A percentile compares a stretch with the other conserved stretches of the same genome.
These are phyloP conservation scores for Microtus richardsoni DNA, from an alignment of 2,113 vertebrate species.

Conservation along the genomic window DNA sequence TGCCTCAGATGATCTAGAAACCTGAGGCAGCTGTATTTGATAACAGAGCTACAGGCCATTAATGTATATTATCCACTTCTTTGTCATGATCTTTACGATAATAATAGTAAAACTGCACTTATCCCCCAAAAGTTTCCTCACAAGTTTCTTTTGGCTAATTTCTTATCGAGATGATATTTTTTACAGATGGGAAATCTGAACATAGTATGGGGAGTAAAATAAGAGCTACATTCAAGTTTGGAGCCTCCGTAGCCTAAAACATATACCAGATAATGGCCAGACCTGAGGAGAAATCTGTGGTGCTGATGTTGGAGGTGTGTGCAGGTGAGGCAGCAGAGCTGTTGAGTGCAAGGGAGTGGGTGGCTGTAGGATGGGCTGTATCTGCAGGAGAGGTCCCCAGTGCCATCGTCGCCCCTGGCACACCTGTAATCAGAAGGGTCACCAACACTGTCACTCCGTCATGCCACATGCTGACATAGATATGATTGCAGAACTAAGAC, in stretches of 20 bases:
- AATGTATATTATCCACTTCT: background rate
- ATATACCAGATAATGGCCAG: background rate
- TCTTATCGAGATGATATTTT: background rate
- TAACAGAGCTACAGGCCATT: background rate
- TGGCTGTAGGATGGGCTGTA: rapidly evolving
- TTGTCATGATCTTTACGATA: background rate
- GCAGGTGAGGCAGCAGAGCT: conserved; percentile 58
- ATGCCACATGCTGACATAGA: rapidly evolving
- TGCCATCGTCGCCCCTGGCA: background rate
- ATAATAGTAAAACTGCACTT: background rate
- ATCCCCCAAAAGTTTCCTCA: background rate
- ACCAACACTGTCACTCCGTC: background rate
- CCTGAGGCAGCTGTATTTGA: background rate
- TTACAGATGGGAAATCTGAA: background rate
- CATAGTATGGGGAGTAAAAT: background rate
- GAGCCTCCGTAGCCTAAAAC: background rate
- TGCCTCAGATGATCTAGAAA: background rate
- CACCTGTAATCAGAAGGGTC: conserved; percentile 70
- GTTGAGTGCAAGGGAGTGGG: conserved; percentile 47
- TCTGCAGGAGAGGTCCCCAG: background rate
- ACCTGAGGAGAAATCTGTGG: conserved; percentile 61
- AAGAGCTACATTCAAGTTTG: background rate
- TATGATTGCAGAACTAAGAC: background rate
- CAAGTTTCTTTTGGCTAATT: background rate
- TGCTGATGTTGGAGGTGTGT: conserved; percentile 39